Percentiles rank a stretch among this genome's conserved stretches.
Evolutionary conservation across 2,797 vertebrate genomes (phyloP).

Genomic region (Cynopterus sphinx): DNA sequence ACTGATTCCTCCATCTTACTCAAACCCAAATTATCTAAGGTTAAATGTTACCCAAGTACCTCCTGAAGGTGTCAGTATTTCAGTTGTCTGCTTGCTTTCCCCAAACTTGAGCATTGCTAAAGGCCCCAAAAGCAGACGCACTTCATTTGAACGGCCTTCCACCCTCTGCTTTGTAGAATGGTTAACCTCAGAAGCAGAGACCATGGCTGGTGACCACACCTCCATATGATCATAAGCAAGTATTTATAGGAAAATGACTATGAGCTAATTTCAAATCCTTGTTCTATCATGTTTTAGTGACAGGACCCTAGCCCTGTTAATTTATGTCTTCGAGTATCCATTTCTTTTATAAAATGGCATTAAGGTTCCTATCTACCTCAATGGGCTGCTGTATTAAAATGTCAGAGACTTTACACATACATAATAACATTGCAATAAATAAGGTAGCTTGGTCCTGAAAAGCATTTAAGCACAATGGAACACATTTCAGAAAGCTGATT

Average conservation of each 20-base stretch:
- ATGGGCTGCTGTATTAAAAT: background rate
- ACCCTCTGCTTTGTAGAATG: conserved; percentile 39
- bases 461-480: background rate
- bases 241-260: background rate
- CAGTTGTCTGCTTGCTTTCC: conserved; percentile 6
- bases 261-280: background rate
- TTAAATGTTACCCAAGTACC: conserved; percentile 45
- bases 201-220: background rate
- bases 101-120: background rate
- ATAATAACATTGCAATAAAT: conserved; percentile 24
- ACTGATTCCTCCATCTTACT: conserved; percentile 37
- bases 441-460: background rate
- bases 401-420: background rate
- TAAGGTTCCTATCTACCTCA: conserved; percentile 22
- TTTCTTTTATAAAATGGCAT: conserved; percentile 39
- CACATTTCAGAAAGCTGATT: background rate
- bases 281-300: background rate
- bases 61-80: conserved; percentile 30
- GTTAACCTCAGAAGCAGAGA: background rate
- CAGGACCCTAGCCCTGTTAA: background rate
- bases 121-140: background rate
- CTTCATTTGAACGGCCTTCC: conserved; percentile 36
- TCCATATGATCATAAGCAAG: conserved; percentile 28
- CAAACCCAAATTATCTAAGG: conserved; percentile 56
- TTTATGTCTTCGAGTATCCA: background rate